These are phyloP conservation scores for Condylura cristata DNA, from an alignment of 2,113 vertebrate species.

Conservation along the genomic window DNA sequence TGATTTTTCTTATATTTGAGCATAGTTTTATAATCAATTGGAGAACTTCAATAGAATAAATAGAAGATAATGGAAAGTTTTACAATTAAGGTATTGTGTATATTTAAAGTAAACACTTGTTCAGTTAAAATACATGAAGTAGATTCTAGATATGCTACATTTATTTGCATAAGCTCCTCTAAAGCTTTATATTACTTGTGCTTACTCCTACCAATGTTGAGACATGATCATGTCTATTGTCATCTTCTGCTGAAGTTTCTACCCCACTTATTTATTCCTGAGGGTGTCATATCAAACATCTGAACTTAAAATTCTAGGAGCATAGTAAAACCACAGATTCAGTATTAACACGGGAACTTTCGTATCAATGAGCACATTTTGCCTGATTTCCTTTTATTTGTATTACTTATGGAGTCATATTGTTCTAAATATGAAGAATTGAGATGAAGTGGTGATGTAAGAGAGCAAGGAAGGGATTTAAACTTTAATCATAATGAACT, in stretches of 20 bases:
- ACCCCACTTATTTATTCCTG: neutral
- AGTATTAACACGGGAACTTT: neutral
- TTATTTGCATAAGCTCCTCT: neutral
- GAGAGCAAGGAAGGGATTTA: neutral
- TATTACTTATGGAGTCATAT: neutral
- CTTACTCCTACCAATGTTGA: neutral
- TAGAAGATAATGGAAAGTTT: neutral
- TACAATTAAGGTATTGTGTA: neutral
- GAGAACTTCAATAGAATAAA: neutral
- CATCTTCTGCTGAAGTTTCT: neutral
- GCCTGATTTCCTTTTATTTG: neutral
- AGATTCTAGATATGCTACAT: neutral
- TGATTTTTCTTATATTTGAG: neutral
- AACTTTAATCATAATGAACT: neutral
- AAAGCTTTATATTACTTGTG: neutral
- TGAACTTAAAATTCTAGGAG: neutral
- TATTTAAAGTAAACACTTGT: conserved; percentile 18
- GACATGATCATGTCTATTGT: neutral
- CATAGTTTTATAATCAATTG: neutral
- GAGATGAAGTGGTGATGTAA: neutral
- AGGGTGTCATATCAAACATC: neutral
- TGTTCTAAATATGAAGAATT: neutral
- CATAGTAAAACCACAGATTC: neutral
- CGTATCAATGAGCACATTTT: neutral
- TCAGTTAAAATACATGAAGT: neutral